Base-by-base conservation (phyloP, 2,888 invertebrate species). In the Antheraea assamensis region DNA sequence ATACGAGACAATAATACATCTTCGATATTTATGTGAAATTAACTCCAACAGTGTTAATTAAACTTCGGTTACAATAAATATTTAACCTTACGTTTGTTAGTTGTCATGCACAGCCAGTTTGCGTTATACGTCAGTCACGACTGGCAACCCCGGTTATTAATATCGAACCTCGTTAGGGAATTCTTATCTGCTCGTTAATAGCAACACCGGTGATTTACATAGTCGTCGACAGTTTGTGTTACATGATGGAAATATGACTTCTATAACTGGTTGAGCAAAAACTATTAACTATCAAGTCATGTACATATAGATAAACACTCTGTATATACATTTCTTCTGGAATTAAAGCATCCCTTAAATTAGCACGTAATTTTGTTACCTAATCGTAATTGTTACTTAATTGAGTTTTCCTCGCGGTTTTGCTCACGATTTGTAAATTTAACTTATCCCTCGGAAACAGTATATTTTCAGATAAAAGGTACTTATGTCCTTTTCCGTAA, bases 161-260 rank as follows among this genome's bases (percentile, higher is more conserved):
- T 86, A 84, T 79, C 82, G 80, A 80, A 79, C 78, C 83, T 88
- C 87, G 87, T 88, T 88, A 88, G 84, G 77, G 81, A 82, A 85
- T 85, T 85, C 83, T 87, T 87, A 87, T 87, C 82, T 82, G 76
- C 79, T 79, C 76, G 82, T 81, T 85, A 85, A 87, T 85, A 80
- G 85, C 85, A 84, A 86, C 87, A 87, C 85, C 78, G 73, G 73
- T 76, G 75, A 79, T 79, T 83, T 81, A 81, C 80, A 80, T 82
- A 81, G 74, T 74, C 52, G 73, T 74, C 73, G 72, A 73, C 73
- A 55, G 75, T 61, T 64, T 66, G 61, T 73, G 72, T 75, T 72
- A 64, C 55, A 71, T 74, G 61, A 72, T 70, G 73, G 70, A 73
- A 73, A 70, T 73, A 73, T 73, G 42, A 42, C 35, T 72, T 61